phyloP scores from a whole-genome alignment of 1,140 invertebrate species.

The Portunus trituberculatus region DNA sequence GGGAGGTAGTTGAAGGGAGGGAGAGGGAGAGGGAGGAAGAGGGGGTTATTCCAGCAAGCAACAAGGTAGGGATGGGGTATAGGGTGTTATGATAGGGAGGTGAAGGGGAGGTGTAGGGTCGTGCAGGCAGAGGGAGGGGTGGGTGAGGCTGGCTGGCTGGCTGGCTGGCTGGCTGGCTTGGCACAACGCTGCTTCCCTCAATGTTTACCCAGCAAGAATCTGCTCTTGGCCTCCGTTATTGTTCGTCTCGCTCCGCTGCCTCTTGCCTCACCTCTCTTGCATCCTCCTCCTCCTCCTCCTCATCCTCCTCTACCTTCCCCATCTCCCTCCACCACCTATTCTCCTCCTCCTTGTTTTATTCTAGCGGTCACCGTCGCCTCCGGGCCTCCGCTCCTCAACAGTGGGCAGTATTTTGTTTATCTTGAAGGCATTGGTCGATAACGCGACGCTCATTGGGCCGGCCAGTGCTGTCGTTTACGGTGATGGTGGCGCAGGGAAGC shows the following conservation, averaged over 20 bases:
- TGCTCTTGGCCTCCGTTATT: background rate
- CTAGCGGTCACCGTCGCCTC: background rate
- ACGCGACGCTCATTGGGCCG: background rate
- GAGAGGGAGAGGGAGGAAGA: background rate
- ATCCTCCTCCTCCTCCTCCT: background rate
- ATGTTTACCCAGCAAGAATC: constrained; percentile 3
- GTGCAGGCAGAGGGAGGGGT: background rate
- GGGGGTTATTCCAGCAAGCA: background rate
- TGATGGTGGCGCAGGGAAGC: background rate
- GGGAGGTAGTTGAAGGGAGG: too few relatives aligned
- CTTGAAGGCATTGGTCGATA: background rate
- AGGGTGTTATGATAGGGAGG: too few relatives aligned
- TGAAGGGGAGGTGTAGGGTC: background rate
- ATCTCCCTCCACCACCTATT: background rate
- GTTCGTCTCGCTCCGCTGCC: background rate
- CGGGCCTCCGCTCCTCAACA: background rate
- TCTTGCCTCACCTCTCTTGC: background rate
- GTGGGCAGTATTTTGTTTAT: background rate
- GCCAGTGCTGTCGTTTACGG: background rate
- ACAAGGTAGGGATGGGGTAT: background rate
- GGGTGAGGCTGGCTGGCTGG: too few relatives aligned
- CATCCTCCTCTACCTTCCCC: background rate
- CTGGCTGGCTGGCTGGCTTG: background rate
- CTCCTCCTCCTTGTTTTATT: background rate
- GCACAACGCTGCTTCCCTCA: background rate